Evolutionary conservation across 2,888 invertebrate genomes (phyloP), one percentile per base, ranked within the genome.

Genomic region (Dexiosoma caninum): DNA sequence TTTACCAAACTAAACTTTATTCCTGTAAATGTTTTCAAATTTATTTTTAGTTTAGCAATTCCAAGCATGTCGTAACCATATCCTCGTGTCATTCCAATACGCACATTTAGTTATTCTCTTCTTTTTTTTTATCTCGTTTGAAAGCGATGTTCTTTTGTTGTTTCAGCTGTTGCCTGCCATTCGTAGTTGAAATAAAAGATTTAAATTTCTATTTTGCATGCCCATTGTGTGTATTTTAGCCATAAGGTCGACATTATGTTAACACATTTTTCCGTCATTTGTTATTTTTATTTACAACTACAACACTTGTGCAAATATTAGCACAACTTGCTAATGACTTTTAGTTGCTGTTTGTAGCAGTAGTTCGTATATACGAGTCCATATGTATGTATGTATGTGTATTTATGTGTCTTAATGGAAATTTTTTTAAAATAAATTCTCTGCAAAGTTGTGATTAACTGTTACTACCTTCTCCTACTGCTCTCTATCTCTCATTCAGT

Each of bases 161-260:
- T 40, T 71, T 49, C 70, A 51, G 59, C 59, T 71, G 70, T 27
- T 9, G 32, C n/a, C 9, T 9, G 32, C n/a, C 9, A 21, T 35
- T 62, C 8, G 0, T n/a, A 35, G 23, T 46, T 16, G 59, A 59
- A 70, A 46, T 51, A 49, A 71, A 49, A 71, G 70, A 60, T 71
- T 71, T 71, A 16, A 59, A 59, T 71, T 60, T 19, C n/a, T 49
- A 40, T 70, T 49, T 60, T n/a, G 35, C 14, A 55, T 16, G 23
- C 1, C 42, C 14, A 37, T 2, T 49, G 2, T 32, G 14, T 44
- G 12, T 3, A 10, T 53, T 64, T 74, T 27, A 35, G 64, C 55
- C 23, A 35, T 7, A 32, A 62, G 44, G 35, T 62, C 35, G 23
- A 44, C 53, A 62, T 62, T 44, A 64, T 74, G 44, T 55, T 27